phyloP scores from a whole-genome alignment of 1,140 invertebrate species.

The Parapsyche elsis region DNA sequence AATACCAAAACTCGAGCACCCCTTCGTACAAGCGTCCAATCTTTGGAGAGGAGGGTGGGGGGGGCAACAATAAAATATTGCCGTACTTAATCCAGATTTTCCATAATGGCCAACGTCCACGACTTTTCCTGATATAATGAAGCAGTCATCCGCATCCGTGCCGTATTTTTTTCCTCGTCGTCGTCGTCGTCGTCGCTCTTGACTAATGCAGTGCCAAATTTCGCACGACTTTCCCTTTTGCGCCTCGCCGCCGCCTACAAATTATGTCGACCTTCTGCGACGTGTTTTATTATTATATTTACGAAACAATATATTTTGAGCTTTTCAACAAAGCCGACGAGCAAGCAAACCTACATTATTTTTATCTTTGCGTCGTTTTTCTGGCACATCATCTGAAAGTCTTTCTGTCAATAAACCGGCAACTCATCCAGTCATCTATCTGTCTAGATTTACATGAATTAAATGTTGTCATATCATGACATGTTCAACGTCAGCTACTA shows the following conservation, averaged over 20 bases:
- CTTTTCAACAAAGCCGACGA: neutral
- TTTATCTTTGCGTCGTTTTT: neutral
- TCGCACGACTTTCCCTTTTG: conserved; percentile 29
- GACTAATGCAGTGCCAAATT: conserved; percentile 31
- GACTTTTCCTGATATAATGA: conserved; percentile 31
- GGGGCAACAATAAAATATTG: conserved; percentile 33
- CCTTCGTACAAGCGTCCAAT: conserved; percentile 18
- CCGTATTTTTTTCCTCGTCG: conserved; percentile 4
- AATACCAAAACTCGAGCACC: neutral
- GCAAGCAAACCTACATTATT: neutral
- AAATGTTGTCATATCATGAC: no score
- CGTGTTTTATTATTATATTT: conserved; percentile 18
- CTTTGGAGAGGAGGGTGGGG: neutral
- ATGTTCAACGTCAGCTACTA: no score
- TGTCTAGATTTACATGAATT: no score
- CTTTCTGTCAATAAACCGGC: neutral
- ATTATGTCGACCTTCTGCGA: conserved; percentile 20
- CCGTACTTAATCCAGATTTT: conserved; percentile 34
- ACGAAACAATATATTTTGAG: conserved; percentile 8
- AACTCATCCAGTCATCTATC: neutral
- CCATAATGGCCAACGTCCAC: conserved; percentile 27
- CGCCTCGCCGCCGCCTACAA: neutral
- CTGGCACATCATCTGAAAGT: neutral
- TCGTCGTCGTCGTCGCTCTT: neutral
- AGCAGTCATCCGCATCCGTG: conserved; percentile 33